Conservation (phyloP, 2,888 invertebrate genomes). For the Hirudinaria manillensis region DNA sequence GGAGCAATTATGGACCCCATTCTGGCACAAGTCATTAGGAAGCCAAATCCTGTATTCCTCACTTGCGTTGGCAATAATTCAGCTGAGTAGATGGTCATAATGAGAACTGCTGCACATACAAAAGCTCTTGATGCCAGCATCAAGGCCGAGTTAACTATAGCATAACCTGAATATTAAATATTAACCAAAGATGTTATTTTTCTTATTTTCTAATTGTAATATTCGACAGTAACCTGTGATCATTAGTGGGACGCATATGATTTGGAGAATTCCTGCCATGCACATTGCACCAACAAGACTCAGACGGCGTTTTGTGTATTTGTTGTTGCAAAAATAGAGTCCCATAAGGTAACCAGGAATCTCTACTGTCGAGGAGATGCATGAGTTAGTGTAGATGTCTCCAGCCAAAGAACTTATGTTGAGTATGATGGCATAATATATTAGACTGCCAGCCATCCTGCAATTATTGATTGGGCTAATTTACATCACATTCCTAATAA, state of each 20-base stretch:
- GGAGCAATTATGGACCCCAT: conserved; percentile 38
- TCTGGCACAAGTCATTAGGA: conserved; percentile 32
- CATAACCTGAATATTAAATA: not conserved
- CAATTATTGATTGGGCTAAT: no score
- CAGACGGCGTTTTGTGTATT: conserved; percentile 27
- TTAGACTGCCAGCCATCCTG: conserved; percentile 39
- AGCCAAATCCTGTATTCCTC: conserved; percentile 38
- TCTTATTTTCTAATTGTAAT: not conserved
- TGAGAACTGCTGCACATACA: conserved; percentile 32
- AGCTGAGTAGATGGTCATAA: conserved; percentile 36
- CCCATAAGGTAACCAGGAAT: conserved; percentile 38
- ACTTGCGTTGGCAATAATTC: conserved; percentile 40
- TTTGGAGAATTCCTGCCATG: conserved; percentile 31
- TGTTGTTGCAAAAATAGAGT: conserved; percentile 25
- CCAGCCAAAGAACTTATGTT: conserved; percentile 37
- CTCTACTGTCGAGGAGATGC: conserved; percentile 38
- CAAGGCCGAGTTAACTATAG: not conserved
- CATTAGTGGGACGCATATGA: conserved; percentile 34
- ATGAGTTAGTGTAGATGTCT: conserved; percentile 38
- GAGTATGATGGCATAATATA: conserved; percentile 39
- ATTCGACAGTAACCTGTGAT: conserved; percentile 22
- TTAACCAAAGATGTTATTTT: not conserved
- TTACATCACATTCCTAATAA: no score
- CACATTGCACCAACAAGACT: conserved; percentile 32
- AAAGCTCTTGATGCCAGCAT: conserved; percentile 24